phyloP scores from a whole-genome alignment of 2,797 vertebrate species.

The Poeciliopsis paucimaculata region DNA sequence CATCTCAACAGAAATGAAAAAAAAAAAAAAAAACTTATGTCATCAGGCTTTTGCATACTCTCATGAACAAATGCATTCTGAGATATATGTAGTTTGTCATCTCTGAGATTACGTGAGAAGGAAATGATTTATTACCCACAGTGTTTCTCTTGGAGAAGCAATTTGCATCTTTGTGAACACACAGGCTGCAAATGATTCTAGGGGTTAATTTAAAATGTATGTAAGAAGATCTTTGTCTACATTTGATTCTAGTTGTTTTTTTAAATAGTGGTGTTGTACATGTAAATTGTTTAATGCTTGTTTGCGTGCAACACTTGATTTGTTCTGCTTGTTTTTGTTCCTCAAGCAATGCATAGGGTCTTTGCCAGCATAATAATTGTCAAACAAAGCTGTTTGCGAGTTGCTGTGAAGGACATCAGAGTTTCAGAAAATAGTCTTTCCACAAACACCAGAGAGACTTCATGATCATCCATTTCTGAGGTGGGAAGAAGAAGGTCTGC shows the following conservation, averaged over 20 bases:
- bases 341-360: not conserved
- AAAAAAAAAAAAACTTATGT: conserved; percentile 32
- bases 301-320: not conserved
- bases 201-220: conserved; percentile 4
- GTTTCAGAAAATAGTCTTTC: not conserved
- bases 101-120: conserved; percentile 48
- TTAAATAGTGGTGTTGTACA: not conserved
- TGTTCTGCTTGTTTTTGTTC: not conserved
- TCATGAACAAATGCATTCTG: conserved; percentile 49
- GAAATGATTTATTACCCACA: conserved; percentile 62
- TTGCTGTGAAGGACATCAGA: not conserved
- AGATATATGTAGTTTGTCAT: conserved; percentile 57
- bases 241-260: conserved; percentile 14
- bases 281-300: not conserved
- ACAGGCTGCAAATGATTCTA: conserved; percentile 11
- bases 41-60: conserved; percentile 14
- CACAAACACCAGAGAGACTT: conserved; percentile 18
- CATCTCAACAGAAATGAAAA: conserved; percentile 47
- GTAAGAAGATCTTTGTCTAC: conserved; percentile 19
- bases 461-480: conserved; percentile 15
- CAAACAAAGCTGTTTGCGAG: not conserved
- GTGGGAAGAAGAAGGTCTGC: not conserved
- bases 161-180: conserved; percentile 21
- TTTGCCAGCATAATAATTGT: conserved; percentile 2
- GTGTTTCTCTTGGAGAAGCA: conserved; percentile 21